A percentile compares a stretch with the other conserved stretches of the same genome.
phyloP scores from a whole-genome alignment of 37 sponge, comb jelly and placozoan species.

The Eunapius fragilis region DNA sequence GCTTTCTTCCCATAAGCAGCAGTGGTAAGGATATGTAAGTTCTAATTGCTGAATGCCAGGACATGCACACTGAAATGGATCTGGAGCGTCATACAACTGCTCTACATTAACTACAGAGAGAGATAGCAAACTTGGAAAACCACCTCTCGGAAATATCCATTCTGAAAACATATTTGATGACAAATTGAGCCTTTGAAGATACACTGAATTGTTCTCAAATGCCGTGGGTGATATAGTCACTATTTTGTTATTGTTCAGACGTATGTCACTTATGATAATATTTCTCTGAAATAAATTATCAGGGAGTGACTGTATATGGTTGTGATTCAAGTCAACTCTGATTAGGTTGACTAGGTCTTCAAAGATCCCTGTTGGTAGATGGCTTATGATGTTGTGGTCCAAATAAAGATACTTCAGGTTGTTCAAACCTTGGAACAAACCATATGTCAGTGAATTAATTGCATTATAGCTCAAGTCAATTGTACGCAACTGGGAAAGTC shows the following conservation, averaged over 20 bases:
- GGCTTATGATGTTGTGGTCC: slow-evolving; percentile 27
- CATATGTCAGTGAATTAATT: slow-evolving; percentile 7
- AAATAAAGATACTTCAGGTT: slow-evolving; percentile 6
- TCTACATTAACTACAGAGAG: slow-evolving; percentile 24
- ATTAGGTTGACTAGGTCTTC: background rate
- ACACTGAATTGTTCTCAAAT: slow-evolving; percentile 20
- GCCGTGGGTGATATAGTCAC: background rate
- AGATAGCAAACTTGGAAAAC: slow-evolving; percentile 40
- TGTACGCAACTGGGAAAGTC: background rate
- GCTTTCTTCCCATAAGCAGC: slow-evolving; percentile 52
- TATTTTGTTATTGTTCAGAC: slow-evolving; percentile 47
- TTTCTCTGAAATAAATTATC: slow-evolving; percentile 2
- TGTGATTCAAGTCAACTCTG: slow-evolving; percentile 5
- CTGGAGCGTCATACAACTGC: slow-evolving; percentile 21
- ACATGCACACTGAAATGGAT: slow-evolving; percentile 2
- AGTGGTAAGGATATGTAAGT: slow-evolving; percentile 73
- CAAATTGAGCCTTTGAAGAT: slow-evolving; percentile 39
- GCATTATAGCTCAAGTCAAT: slow-evolving; percentile 12
- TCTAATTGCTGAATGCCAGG: background rate
- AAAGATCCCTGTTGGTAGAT: slow-evolving; percentile 31
- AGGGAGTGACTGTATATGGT: slow-evolving; percentile 14
- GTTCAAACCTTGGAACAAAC: background rate
- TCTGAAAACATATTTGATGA: slow-evolving; percentile 36
- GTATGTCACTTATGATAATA: background rate
- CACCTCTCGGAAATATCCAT: slow-evolving; percentile 39